Base-by-base conservation (phyloP, 2,888 invertebrate genomes). In the Melipona beecheii region DNA sequence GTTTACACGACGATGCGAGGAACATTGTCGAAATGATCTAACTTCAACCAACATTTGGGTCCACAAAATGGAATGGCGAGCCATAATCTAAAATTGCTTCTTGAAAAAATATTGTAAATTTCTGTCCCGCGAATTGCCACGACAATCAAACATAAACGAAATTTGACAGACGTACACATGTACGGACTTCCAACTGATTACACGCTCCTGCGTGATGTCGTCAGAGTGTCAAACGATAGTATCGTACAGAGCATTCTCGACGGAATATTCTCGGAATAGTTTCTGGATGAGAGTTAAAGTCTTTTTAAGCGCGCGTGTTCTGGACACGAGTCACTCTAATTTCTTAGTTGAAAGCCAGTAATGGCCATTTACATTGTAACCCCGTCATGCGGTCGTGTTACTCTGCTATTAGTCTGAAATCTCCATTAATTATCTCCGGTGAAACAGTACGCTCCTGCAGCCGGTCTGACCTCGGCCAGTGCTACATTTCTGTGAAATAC, bases 351-450 rank as follows among this genome's bases (percentile, higher is more conserved):
- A 88, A 88, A 88, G 81, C 81, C 80, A 78, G 81, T 81, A 88
- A 88, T 75, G 75, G 74, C 68, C 78, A 75, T 84, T 82, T 71
- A 75, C 82, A 73, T 84, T 75, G 81, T 84, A 84, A 85, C 78
- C 82, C 81, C 85, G 89, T 84, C 87, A 73, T 65, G 87, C 73
- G 89, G 86, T 88, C 84, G 87, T 83, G 88, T 87, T 87, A 80
- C 86, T 78, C 85, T 69, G 86, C 91, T 88, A 91, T 90, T 91
- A 90, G 85, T 80, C 83, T 50, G 75, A 86, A 91, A 88, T 90
- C 86, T 85, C 86, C 88, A 91, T 91, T 91, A 91, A 91, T 91
- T 91, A 91, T 90, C 89, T 84, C 78, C 75, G 69, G 69, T 86
- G 86, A 88, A 91, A 90, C 86, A 90, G 85, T 84, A 85, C 81